Conservation (phyloP, 2,113 vertebrate genomes). For the Anhinga anhinga region DNA sequence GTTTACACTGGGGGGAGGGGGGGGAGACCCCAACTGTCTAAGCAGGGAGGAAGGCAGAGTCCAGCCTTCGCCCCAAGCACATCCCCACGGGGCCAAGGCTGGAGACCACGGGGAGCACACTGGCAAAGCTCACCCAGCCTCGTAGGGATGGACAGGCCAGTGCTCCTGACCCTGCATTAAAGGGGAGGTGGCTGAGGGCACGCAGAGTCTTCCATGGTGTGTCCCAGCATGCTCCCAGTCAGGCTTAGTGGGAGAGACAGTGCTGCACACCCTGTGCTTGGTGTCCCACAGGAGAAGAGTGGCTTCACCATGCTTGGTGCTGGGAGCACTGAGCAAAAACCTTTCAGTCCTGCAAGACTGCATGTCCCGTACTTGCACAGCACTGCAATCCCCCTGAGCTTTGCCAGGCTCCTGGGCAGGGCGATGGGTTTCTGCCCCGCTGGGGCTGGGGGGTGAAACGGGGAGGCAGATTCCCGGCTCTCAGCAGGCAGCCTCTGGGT, state of each 20-base stretch:
- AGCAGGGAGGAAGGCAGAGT: neutral
- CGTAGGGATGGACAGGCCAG: rapidly evolving
- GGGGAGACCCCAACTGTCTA: neutral
- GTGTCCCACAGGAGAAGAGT: neutral
- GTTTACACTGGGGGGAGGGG: neutral
- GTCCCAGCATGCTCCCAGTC: neutral
- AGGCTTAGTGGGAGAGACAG: neutral
- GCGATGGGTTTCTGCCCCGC: neutral
- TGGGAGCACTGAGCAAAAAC: neutral
- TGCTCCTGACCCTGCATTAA: neutral
- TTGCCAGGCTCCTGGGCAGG: neutral
- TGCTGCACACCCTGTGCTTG: rapidly evolving
- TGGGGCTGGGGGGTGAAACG: neutral
- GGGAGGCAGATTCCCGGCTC: neutral
- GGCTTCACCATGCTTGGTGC: neutral
- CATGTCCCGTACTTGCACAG: neutral
- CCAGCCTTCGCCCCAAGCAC: neutral
- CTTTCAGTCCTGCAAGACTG: neutral
- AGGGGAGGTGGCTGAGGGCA: neutral
- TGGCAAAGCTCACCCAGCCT: neutral
- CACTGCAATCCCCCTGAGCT: rapidly evolving
- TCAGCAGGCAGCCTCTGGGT: rapidly evolving
- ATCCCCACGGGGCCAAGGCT: neutral
- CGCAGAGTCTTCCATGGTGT: rapidly evolving
- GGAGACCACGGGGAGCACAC: rapidly evolving